A percentile compares a stretch with the other conserved stretches of the same genome.
phyloP scores from a whole-genome alignment of 2,888 invertebrate species.

The Metallyticus violacea region DNA sequence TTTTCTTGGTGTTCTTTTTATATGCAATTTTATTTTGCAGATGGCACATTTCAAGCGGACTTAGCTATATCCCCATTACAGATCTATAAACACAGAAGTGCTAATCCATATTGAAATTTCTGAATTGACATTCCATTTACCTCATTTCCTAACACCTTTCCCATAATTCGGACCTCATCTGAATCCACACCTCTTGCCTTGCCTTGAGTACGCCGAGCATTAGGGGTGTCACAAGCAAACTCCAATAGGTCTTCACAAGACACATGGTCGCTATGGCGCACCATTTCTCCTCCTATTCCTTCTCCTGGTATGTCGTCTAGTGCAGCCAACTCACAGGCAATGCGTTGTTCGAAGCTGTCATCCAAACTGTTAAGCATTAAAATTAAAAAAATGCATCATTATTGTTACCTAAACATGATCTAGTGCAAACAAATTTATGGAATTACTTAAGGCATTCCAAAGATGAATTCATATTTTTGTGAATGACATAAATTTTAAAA shows the following conservation, averaged over 20 bases:
- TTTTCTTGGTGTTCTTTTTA: no score
- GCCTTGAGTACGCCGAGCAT: slow-evolving; percentile 62
- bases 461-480: background rate
- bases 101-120: background rate
- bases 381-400: background rate
- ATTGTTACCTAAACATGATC: background rate
- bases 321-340: slow-evolving; percentile 60
- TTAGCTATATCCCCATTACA: no score
- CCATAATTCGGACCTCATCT: slow-evolving; percentile 90
- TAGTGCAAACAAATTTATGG: background rate
- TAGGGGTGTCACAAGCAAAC: slow-evolving; percentile 78
- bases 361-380: slow-evolving; percentile 33
- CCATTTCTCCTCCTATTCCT: slow-evolving; percentile 17
- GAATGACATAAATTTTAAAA: background rate
- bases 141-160: slow-evolving; percentile 76
- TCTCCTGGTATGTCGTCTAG: slow-evolving; percentile 56
- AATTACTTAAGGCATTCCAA: background rate
- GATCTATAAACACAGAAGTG: background rate
- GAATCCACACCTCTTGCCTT: slow-evolving; percentile 72
- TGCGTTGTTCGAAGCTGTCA: slow-evolving; percentile 57
- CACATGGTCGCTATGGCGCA: slow-evolving; percentile 64
- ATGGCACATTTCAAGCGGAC: no score
- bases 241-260: slow-evolving; percentile 89
- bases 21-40: no score
- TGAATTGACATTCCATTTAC: slow-evolving; percentile 47